Evolutionary conservation across 2,113 vertebrate genomes (phyloP).

Genomic region (Corythoichthys intestinalis): DNA sequence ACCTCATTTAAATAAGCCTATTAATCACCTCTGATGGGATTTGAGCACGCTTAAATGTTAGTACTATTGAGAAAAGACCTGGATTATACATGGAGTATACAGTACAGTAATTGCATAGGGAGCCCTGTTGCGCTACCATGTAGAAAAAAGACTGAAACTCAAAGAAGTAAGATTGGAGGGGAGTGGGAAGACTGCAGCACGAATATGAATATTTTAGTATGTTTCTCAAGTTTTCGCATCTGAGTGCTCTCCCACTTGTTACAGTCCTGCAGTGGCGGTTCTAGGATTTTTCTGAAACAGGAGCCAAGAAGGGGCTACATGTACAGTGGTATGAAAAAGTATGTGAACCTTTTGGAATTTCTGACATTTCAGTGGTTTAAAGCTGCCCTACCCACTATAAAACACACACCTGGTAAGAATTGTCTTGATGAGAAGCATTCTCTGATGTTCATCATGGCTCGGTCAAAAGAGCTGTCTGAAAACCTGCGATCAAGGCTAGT

Average conservation of each 20-base stretch:
- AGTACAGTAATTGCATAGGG: not conserved
- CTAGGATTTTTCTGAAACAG: no score
- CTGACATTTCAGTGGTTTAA: no score
- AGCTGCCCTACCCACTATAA: no score
- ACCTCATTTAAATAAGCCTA: not conserved
- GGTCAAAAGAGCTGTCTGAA: no score
- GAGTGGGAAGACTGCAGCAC: constrained; percentile 32
- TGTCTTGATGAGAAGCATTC: no score
- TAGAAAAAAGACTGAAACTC: constrained; percentile 7
- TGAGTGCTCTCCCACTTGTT: constrained; percentile 2
- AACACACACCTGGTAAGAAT: no score
- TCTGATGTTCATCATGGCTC: no score
- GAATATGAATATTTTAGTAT: constrained; percentile 48
- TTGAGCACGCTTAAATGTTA: not conserved
- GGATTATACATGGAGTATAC: not conserved
- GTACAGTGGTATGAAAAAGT: no score
- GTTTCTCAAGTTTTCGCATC: constrained; percentile 14
- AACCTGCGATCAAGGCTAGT: no score
- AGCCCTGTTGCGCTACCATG: not conserved
- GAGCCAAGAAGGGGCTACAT: no score
- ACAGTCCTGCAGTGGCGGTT: not conserved
- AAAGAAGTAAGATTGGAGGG: not conserved
- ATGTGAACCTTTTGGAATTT: no score
- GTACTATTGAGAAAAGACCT: not conserved
- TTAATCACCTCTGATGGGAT: constrained; percentile 26